phyloP scores from a whole-genome alignment of 2,888 invertebrate genomes.

The Nysson spinosus region DNA sequence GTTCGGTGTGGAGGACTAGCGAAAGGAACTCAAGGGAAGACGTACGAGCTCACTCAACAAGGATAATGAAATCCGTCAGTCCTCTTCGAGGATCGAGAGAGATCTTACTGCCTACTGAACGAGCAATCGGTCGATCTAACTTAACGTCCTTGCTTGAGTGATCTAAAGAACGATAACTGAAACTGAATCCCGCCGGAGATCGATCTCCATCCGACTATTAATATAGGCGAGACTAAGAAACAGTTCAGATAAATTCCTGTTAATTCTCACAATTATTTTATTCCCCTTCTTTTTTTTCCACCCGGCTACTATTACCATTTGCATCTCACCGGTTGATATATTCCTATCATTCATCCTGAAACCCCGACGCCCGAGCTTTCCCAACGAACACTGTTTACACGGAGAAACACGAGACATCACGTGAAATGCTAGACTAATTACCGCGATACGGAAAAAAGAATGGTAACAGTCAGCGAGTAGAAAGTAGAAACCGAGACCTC shows the following conservation, averaged over 20 bases:
- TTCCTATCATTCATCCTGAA: constrained; percentile 16
- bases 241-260: constrained; percentile 27
- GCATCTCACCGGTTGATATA: constrained; percentile 21
- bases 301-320: not conserved
- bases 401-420: not conserved
- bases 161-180: constrained; percentile 49
- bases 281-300: not conserved
- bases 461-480: not conserved
- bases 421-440: not conserved
- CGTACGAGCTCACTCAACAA: constrained; percentile 43
- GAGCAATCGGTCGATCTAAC: constrained; percentile 50
- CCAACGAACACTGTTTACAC: not conserved
- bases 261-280: constrained; percentile 38
- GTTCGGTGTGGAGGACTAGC: constrained; percentile 32
- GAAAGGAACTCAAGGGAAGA: constrained; percentile 38
- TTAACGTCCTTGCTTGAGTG: constrained; percentile 46
- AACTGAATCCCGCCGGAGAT: constrained; percentile 48
- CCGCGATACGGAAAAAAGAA: not conserved
- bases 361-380: constrained; percentile 1
- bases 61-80: constrained; percentile 57
- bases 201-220: constrained; percentile 45
- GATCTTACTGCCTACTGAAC: constrained; percentile 32
- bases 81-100: constrained; percentile 38
- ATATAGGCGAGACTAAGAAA: constrained; percentile 27
- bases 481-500: not conserved